Evolutionary conservation across 1,140 invertebrate genomes (phyloP).

Genomic region (Drosophila santomea): DNA sequence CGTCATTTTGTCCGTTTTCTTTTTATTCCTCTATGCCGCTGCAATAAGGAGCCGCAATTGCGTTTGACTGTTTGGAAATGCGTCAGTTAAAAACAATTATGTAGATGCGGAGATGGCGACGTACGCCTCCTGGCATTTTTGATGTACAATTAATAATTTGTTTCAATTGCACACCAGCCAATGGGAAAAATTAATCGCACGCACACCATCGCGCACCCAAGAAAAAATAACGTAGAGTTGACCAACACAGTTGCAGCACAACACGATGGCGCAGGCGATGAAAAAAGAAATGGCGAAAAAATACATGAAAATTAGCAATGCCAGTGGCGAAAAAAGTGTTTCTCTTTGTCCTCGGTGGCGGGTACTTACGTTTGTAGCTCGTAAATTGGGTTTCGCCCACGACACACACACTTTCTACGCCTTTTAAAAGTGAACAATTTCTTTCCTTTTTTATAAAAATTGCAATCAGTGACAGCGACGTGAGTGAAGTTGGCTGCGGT

Average conservation of each 20-base stretch:
- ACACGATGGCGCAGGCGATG: conserved; percentile 61
- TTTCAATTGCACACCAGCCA: conserved; percentile 58
- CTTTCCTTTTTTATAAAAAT: conserved; percentile 70
- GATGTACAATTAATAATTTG: conserved; percentile 46
- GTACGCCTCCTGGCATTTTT: conserved; percentile 24
- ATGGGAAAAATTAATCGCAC: conserved; percentile 50
- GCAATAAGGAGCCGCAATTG: conserved; percentile 1
- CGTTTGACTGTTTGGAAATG: conserved; percentile 21
- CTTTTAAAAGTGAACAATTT: conserved; percentile 55
- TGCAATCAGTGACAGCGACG: conserved; percentile 79
- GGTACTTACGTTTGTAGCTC: conserved; percentile 54
- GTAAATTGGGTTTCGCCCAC: conserved; percentile 24
- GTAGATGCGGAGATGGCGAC: conserved; percentile 26
- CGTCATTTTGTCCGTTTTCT: conserved; percentile 59
- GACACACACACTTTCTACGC: conserved; percentile 47
- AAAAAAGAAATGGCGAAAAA: conserved; percentile 77
- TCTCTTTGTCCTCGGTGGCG: neutral
- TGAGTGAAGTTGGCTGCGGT: conserved; percentile 75
- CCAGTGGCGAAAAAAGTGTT: neutral
- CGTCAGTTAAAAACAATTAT: conserved; percentile 30
- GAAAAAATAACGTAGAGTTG: conserved; percentile 55
- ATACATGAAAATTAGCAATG: conserved; percentile 37
- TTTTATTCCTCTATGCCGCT: conserved; percentile 28
- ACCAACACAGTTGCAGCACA: conserved; percentile 68
- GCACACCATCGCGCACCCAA: conserved; percentile 27